Conservation (phyloP, 2,113 vertebrate genomes). For the Gnathonemus longibarbis region DNA sequence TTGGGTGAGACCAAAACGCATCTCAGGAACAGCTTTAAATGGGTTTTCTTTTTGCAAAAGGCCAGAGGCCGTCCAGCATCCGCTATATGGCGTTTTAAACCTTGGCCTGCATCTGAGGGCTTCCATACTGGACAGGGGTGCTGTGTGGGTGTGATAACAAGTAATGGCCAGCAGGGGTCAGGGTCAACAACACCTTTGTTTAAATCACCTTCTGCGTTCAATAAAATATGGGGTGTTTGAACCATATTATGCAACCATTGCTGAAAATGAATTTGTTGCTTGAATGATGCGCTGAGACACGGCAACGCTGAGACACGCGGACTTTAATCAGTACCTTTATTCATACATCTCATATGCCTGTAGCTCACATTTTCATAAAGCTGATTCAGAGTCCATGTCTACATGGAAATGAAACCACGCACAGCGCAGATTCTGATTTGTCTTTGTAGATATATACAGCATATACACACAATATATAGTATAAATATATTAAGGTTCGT, state of each 20-base stretch:
- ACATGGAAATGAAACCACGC: conserved; percentile 3
- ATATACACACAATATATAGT: conserved; percentile 42
- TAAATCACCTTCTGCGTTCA: not conserved
- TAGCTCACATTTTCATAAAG: conserved; percentile 6
- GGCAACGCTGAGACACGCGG: not conserved
- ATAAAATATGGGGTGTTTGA: not conserved
- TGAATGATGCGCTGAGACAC: not conserved
- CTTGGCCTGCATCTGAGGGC: not conserved
- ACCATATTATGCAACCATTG: not conserved
- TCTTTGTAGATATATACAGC: conserved; percentile 39
- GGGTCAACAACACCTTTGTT: not conserved
- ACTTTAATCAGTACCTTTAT: conserved; percentile 21
- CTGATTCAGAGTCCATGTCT: conserved; percentile 1
- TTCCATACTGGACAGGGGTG: not conserved
- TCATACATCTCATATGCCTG: conserved; percentile 8
- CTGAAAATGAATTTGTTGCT: not conserved
- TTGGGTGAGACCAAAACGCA: not conserved
- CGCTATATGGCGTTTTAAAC: not conserved
- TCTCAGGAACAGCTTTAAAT: not conserved
- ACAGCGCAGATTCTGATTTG: conserved; percentile 19
- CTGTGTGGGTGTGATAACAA: not conserved
- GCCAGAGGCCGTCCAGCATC: not conserved
- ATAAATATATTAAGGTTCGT: conserved; percentile 42
- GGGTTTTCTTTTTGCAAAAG: not conserved
- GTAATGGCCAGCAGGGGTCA: not conserved